These are phyloP conservation scores for Neosilurus mollespiculum DNA, from an alignment of 2,797 vertebrate species.

Conservation along the genomic window DNA sequence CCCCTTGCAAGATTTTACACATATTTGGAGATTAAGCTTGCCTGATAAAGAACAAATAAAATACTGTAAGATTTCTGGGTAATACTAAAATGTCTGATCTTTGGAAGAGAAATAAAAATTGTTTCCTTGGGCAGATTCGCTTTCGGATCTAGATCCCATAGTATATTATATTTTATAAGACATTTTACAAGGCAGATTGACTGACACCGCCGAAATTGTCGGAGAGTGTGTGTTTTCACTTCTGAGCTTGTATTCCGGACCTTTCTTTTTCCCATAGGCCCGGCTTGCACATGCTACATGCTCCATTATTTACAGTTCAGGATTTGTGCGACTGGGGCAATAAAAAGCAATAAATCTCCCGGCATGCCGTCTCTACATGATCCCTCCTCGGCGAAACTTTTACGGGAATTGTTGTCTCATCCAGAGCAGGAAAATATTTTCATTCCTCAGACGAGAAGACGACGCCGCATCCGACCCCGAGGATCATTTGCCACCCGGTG, in stretches of 20 bases:
- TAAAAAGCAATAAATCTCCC: constrained; percentile 56
- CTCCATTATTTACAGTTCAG: constrained; percentile 56
- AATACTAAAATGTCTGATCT: too few relatives aligned
- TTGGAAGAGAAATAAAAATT: not conserved
- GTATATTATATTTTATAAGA: constrained; percentile 8
- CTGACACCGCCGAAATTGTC: not conserved
- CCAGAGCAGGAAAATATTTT: constrained; percentile 53
- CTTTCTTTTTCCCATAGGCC: constrained; percentile 24
- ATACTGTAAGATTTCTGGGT: too few relatives aligned
- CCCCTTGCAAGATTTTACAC: not conserved
- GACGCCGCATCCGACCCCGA: constrained; percentile 20
- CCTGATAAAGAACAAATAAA: too few relatives aligned
- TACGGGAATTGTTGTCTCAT: constrained; percentile 47
- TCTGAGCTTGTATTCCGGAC: constrained; percentile 16
- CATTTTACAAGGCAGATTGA: constrained; percentile 5
- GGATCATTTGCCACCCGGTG: constrained; percentile 39
- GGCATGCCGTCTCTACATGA: constrained; percentile 41
- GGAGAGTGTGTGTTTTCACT: constrained; percentile 18
- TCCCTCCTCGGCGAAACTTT: constrained; percentile 33
- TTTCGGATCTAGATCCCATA: constrained; percentile 4
- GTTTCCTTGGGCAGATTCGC: not conserved
- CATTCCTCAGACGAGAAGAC: constrained; percentile 33
- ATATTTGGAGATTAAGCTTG: not conserved
- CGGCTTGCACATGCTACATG: constrained; percentile 45
- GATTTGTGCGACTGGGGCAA: constrained; percentile 45